Base-by-base conservation (phyloP, 2,113 vertebrate genomes). In the Chauna torquata region DNA sequence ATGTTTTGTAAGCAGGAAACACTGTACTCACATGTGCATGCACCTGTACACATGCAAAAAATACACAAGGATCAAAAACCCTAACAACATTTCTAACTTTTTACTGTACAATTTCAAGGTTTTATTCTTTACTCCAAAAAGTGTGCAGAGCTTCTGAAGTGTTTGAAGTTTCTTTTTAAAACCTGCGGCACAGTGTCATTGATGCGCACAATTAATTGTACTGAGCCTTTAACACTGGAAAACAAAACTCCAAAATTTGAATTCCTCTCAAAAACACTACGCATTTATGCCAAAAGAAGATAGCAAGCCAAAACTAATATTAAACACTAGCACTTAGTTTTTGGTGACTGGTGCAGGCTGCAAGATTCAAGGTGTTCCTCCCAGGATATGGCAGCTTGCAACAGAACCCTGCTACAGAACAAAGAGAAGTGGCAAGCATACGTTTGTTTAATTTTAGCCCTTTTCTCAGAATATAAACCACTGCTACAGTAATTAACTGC, bases 391-490 rank as follows among this genome's bases (percentile, higher is more conserved):
- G 79, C 69, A 71, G 76, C 90, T 66, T 80, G 45, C 70, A 90
- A 72, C 3, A 91, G 55, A 40, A 54, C 49, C 15, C 13, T 45
- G 40, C 52, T 22, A 75, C 49, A 55, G 45, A 82, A 94, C 70
- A 82, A 97, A 96, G 81, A 54, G 74, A 82, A 94, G 90, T 6
- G 36, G 87, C 77, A 94, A 95, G 88, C 62, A 64, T 94, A 94
- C 34, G 40, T 92, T 80, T 88, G 88, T 91, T 96, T 93, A 81
- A 94, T 96, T 96, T 93, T 96, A 93, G 88, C 78, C 50, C 83
- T 94, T 94, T 96, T 96, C 89, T 97, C 87, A 94, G 95, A 96
- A 96, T 80, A 95, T 84, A 92, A 95, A 98, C 94, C 91, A 92
- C 71, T 85, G 86, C 82, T 74, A 85, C 52, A 87, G 79, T 97